Evolutionary conservation across 2,113 vertebrate genomes (phyloP).

Genomic region (Spea multiplicata): DNA sequence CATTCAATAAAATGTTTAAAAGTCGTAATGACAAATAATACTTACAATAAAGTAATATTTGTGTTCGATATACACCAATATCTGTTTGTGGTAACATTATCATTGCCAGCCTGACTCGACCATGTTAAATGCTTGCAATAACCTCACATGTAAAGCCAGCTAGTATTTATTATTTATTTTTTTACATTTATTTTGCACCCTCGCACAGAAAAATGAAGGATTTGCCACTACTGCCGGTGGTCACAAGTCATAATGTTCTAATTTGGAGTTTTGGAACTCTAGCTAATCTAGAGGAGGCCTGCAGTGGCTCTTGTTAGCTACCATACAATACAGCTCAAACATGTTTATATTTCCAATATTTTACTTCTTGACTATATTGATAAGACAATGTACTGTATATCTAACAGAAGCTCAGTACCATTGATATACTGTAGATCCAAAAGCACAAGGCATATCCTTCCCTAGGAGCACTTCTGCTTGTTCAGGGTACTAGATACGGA

Average conservation of each 20-base stretch:
- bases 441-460: not conserved
- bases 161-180: not conserved
- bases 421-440: not conserved
- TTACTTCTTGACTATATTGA: not conserved
- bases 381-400: not conserved
- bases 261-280: not conserved
- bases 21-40: too few species aligned
- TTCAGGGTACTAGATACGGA: not conserved
- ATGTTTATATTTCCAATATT: slow-evolving; percentile 11
- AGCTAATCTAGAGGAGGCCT: not conserved
- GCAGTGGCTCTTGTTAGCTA: not conserved
- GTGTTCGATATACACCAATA: too few species aligned
- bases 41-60: too few species aligned
- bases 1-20: too few species aligned
- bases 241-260: not conserved
- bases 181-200: not conserved
- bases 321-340: not conserved
- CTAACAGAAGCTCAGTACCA: not conserved
- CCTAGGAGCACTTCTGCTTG: slow-evolving; percentile 12
- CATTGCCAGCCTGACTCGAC: not conserved
- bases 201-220: not conserved
- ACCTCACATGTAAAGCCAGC: too few species aligned
- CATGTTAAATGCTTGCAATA: too few species aligned
- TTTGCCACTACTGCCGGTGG: not conserved
- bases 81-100: not conserved